Evolutionary conservation across 2,888 invertebrate genomes (phyloP), one percentile per base, ranked within the genome.

Genomic region (Hesperia comma): DNA sequence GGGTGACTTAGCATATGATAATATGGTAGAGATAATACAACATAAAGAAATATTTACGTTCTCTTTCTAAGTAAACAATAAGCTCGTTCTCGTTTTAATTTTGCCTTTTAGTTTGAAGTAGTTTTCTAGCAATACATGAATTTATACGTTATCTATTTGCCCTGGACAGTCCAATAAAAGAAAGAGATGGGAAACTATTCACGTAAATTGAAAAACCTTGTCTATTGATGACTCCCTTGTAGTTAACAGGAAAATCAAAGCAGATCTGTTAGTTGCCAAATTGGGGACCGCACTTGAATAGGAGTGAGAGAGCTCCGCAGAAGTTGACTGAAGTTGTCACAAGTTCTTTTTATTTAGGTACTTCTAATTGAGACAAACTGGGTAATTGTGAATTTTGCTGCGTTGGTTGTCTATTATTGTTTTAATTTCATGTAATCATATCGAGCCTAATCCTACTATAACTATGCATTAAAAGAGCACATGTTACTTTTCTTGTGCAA

Each of bases 181-280:
- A 76, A 75, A 75, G 72, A 74, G 71, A 73, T 72, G 70, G 72
- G 71, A 73, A 83, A 83, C 85, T 88, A 86, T 87, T 87, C 83
- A 77, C 80, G 78, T 87, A 88, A 46, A 88, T 88, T 87, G 87
- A 85, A 84, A 85, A 87, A 84, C 76, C 86, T 80, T 88, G 88
- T 88, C 79, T 78, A 71, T 71, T 74, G 78, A 74, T 75, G 72
- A 73, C 78, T 72, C 86, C 86, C 73, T 75, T 83, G 77, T 72
- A 76, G 76, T 79, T 79, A 81, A 81, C 82, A 79, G 83, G 82
- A 85, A 85, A 87, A 86, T 87, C 84, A 84, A 85, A 84, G 82
- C 74, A 81, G 70, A 74, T 80, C 82, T 81, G 74, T 76, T 76
- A 74, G 74, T 71, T 67, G 67, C 68, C 74, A 77, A 79, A 77